Evolutionary conservation across 2,797 vertebrate species (phyloP), one percentile per base, ranked within the genome.

Genomic region (Hemibagrus guttatus): DNA sequence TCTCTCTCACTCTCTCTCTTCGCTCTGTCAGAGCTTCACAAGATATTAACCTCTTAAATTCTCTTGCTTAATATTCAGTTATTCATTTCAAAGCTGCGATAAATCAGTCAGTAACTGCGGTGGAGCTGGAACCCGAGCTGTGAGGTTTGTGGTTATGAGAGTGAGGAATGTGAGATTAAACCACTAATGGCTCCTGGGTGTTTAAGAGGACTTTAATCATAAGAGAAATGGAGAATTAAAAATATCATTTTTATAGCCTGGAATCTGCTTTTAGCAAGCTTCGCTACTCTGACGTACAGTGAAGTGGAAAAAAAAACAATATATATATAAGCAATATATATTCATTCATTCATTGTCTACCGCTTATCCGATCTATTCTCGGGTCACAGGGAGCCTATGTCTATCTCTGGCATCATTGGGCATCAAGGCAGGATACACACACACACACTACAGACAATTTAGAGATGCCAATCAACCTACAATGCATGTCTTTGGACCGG

Each of bases 201-300:
- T 64, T 81, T 28, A 81, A 64, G 42, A 1, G 35, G 2, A 28
- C 26, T 49, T 49, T 81, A 64, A 81, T 64, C 80, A 82, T 8
- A 66, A 82, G 35, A 9, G 56, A 66, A 82, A 82, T 64, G 59
- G 49, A 52, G 12, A 81, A 81, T 81, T 46, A 49, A 52, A 28
- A 66, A 80, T 26, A 16, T 49, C 46, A 49, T 3, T 42, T 80
- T 80, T 35, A 42, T 42, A 28, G 42, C 26, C 80, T 66, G 42
- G 42, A 82, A 52, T 52, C 80, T 66, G 80, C 61, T 42, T 66
- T 49, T 21, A 61, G 39, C 58, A 17, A 6, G 75, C 35, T 19
- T 28, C 6, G 12, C 11, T 54, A 76, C 28, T 54, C 54, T 35
- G 76, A 13, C 19, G 54, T 39, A 58, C 16, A 58, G 7, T 21